phyloP scores from a whole-genome alignment of 1,140 invertebrate genomes.

The Globodera ellingtonae region DNA sequence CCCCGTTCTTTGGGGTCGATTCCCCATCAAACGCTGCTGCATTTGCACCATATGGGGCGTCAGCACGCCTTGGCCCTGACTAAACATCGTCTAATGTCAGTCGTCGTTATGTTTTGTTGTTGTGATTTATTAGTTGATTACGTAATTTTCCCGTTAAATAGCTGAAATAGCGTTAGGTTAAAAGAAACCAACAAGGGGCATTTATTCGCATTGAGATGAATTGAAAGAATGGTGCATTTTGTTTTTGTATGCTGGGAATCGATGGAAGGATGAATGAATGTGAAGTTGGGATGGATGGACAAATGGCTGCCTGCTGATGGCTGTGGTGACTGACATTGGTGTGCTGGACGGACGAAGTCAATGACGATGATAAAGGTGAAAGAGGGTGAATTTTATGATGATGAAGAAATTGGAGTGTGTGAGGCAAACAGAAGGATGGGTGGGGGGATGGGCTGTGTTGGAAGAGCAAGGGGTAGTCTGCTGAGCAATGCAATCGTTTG shows the following conservation, averaged over 20 bases:
- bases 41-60: neutral
- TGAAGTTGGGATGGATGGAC: no score
- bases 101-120: neutral
- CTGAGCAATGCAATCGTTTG: neutral
- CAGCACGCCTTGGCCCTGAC: constrained; percentile 1
- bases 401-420: neutral
- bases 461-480: neutral
- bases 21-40: constrained; percentile 12
- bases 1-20: neutral
- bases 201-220: no score
- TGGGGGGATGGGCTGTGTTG: neutral
- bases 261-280: no score
- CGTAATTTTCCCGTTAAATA: no score
- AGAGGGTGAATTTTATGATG: no score
- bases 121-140: neutral
- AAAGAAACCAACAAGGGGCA: no score
- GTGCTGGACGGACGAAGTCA: neutral
- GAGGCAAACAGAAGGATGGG: neutral
- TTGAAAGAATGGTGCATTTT: no score
- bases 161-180: no score
- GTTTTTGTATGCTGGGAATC: no score
- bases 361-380: neutral
- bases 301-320: no score
- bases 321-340: no score
- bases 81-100: neutral